Percentiles rank a stretch among this genome's conserved stretches.
Conservation (phyloP, 2,888 invertebrate species). For the Drosophila melanosoma region DNA sequence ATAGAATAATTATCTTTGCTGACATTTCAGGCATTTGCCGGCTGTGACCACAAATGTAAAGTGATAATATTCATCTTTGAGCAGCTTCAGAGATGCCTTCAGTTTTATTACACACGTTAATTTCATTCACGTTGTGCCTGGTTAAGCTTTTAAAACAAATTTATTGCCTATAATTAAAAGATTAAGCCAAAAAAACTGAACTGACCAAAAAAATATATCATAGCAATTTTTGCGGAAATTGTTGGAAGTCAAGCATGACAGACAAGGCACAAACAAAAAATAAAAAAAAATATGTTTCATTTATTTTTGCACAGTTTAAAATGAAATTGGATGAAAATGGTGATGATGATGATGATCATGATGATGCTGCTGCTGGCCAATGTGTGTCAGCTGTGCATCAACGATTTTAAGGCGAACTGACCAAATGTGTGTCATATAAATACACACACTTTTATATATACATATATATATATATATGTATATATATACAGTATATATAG, state of each 20-base stretch:
- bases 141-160: slow-evolving; percentile 58
- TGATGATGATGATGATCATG: slow-evolving; percentile 4
- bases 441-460: background rate
- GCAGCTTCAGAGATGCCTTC: background rate
- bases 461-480: slow-evolving; percentile 1
- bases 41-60: background rate
- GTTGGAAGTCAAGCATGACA: slow-evolving; percentile 68
- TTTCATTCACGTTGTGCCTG: slow-evolving; percentile 6
- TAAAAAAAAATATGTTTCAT: slow-evolving; percentile 40
- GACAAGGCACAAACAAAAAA: background rate
- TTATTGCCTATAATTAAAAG: slow-evolving; percentile 70
- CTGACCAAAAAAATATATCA: slow-evolving; percentile 26
- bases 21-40: background rate
- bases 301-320: slow-evolving; percentile 49
- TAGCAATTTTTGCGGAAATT: slow-evolving; percentile 55
- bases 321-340: slow-evolving; percentile 48
- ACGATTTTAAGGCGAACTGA: slow-evolving; percentile 56
- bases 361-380: slow-evolving; percentile 33
- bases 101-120: slow-evolving; percentile 21
- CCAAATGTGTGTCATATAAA: slow-evolving; percentile 50
- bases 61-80: slow-evolving; percentile 8
- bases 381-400: slow-evolving; percentile 73
- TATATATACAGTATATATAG: slow-evolving; percentile 1
- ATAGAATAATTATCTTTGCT: slow-evolving; percentile 8
- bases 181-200: slow-evolving; percentile 3